Evolutionary conservation across 2,797 vertebrate genomes (phyloP), one percentile per base, ranked within the genome.

Genomic region (Hirundo rustica): DNA sequence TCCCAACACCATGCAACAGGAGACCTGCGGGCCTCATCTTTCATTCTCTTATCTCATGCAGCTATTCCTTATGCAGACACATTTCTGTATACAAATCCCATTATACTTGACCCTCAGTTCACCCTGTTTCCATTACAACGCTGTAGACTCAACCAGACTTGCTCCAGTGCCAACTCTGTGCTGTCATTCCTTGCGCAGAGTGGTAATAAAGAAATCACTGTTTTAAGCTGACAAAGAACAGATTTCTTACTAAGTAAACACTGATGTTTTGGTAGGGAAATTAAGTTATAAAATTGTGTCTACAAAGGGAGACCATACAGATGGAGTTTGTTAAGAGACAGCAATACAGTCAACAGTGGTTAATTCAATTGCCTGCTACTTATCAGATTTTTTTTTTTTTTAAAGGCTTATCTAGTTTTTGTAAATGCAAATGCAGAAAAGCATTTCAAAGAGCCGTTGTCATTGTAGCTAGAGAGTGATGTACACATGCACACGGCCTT

Each of bases 131-230:
- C 98, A 98, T 98, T 98, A 98, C 98, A 98, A 96, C 96, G 96
- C 98, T 97, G 97, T 97, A 98, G 96, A 97, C 98, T 98, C 82
- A 87, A 97, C 97, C 95, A 98, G 98, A 97, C 97, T 97, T 98
- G 97, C 98, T 98, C 82, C 81, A 92, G 96, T 85, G 97, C 98
- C 98, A 98, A 98, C 96, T 98, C 98, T 97, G 97, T 97, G 98
- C 98, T 97, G 97, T 98, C 98, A 96, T 97, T 97, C 97, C 97
- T 97, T 96, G 95, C 25, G 53, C 97, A 96, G 97, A 98, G 97
- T 95, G 92, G 76, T 98, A 98, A 99, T 99, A 99, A 99, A 99
- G 98, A 98, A 98, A 98, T 98, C 98, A 98, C 98, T 99, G 98
- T 99, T 98, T 98, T 94, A 97, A 86, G 97, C 97, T 98, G 98